Base-by-base conservation (phyloP, 2,797 vertebrate species). In the Melanogrammus aeglefinus region DNA sequence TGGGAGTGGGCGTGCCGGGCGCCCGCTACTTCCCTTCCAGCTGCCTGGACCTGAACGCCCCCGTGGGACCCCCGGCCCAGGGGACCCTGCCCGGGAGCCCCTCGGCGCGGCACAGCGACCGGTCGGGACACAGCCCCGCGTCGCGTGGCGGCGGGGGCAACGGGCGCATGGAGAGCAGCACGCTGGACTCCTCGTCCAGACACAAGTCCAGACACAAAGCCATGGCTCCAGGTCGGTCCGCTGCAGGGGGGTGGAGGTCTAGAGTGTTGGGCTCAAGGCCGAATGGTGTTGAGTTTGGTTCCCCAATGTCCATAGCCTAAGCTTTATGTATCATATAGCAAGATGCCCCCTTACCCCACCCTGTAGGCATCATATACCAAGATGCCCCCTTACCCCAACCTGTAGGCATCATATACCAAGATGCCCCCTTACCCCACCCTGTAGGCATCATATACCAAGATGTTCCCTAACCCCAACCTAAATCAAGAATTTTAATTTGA, bases 11-110 rank as follows among this genome's bases (percentile, higher is more conserved):
- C 2, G 91, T 88, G 72, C 88, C 96, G 72, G 84, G 94, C 76
- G 93, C 95, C 82, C 95, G 97, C 41, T 99, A 98, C 91, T 99
- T 99, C 88, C 98, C 97, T 24, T 94, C 97, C 83, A 99, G 98
- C 92, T 99, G 97, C 79, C 93, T 99, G 90, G 98, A 99, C 90
- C 93, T 93, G 72, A 93, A 92, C 7, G 74, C 91, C 39, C 86
- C 89, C 1, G 72, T 89, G 1, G 90, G 84, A 73, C 90, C 86
- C 0, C 85, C 83, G 0, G 8, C 24, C 63, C 63, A 24, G 1
- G 90, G 84, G 63, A 89, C 86, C 0, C 85, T 82, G 0, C 97
- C 98, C 0, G 96, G 96, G 71, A 99, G 97, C 85, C 96, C 97
- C 10, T 96, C 95, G 0, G 89, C 94, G 8, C 94, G 97, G 27